Percentiles rank a stretch among this genome's conserved stretches.
Evolutionary conservation across 1,140 invertebrate genomes (phyloP).

Genomic region (Diplogasteroides magnus): DNA sequence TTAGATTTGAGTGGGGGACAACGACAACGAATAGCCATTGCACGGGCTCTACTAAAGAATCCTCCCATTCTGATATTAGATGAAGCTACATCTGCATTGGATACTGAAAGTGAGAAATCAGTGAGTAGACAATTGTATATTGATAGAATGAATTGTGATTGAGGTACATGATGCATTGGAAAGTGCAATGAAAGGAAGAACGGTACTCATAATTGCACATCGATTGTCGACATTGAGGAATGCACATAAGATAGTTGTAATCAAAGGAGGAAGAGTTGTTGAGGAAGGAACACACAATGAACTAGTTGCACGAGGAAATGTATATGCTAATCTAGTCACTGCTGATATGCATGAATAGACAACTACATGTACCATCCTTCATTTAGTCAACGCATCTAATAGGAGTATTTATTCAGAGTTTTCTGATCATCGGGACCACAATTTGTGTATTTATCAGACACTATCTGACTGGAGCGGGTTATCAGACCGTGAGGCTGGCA

Average conservation of each 20-base stretch:
- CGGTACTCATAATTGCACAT: conserved; percentile 59
- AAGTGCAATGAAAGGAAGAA: conserved; percentile 50
- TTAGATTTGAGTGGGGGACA: conserved; percentile 82
- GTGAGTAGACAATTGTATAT: conserved; percentile 14
- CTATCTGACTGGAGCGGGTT: too few species aligned
- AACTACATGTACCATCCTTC: too few species aligned
- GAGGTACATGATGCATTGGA: conserved; percentile 62
- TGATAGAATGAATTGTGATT: conserved; percentile 15
- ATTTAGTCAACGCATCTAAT: too few species aligned
- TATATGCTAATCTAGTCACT: too few species aligned
- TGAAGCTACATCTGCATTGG: conserved; percentile 92
- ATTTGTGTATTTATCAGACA: too few species aligned
- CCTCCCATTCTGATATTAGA: conserved; percentile 91
- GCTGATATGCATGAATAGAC: too few species aligned
- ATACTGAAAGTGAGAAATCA: conserved; percentile 63
- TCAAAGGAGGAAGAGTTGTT: conserved; percentile 54
- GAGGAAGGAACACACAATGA: conserved; percentile 34
- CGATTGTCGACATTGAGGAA: conserved; percentile 56
- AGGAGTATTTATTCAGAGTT: too few species aligned
- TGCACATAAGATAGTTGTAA: conserved; percentile 54
- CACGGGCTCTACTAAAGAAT: conserved; percentile 86
- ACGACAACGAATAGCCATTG: conserved; percentile 89
- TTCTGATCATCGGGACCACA: too few species aligned
- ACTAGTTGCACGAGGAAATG: neutral
- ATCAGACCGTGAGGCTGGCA: too few species aligned